A percentile compares a stretch with the other conserved stretches of the same genome.
phyloP scores from a whole-genome alignment of 1,140 invertebrate species.

The Neodiprion virginianus region DNA sequence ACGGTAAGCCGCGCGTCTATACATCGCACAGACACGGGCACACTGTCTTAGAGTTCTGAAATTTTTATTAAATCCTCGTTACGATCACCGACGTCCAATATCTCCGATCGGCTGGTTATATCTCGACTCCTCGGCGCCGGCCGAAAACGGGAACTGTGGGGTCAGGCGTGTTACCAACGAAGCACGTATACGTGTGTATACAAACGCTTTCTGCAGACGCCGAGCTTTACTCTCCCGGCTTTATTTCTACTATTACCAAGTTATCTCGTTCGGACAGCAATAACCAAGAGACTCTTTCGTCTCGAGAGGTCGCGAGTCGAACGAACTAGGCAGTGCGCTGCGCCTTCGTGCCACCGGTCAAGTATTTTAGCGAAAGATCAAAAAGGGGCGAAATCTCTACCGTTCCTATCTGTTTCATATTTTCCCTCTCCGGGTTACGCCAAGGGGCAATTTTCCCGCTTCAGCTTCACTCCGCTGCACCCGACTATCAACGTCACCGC shows the following conservation, averaged over 20 bases:
- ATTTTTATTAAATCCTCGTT: neutral
- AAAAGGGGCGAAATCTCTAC: neutral
- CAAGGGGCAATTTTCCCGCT: no score
- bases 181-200: neutral
- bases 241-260: neutral
- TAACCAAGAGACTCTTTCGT: neutral
- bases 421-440: no score
- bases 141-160: neutral
- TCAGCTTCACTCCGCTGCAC: no score
- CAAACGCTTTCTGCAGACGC: neutral
- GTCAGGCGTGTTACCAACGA: neutral
- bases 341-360: neutral
- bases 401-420: no score
- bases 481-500: no score
- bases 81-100: neutral
- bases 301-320: neutral
- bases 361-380: neutral
- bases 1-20: neutral
- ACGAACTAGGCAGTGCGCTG: neutral
- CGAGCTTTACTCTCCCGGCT: neutral
- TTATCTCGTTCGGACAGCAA: slow-evolving; percentile 2
- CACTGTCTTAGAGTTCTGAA: neutral
- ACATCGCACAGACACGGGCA: neutral
- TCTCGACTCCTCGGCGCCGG: neutral
- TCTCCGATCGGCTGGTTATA: neutral